Percentiles rank a stretch among this genome's conserved stretches.
Evolutionary conservation across 2,113 vertebrate genomes (phyloP).

Genomic region (Tragulus kanchil): DNA sequence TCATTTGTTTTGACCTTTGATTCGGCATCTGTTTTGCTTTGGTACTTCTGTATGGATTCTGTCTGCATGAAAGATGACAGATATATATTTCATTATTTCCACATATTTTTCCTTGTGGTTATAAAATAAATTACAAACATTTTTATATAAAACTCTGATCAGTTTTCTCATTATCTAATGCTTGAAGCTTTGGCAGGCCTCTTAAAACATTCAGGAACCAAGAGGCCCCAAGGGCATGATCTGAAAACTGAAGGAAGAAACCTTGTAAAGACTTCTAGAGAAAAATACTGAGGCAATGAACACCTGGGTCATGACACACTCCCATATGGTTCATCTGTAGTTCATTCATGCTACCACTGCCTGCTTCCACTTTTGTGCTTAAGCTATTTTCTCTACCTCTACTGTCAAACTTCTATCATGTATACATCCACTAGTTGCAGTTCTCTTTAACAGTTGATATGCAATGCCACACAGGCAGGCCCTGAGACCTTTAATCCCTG

Average conservation of each 20-base stretch:
- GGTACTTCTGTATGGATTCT: not conserved
- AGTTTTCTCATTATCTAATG: constrained; percentile 41
- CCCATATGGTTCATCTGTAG: not conserved
- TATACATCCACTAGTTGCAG: not conserved
- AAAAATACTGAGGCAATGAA: not conserved
- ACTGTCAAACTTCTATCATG: not conserved
- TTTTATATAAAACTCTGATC: not conserved
- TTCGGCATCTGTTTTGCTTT: constrained; percentile 20
- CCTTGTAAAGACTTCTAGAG: not conserved
- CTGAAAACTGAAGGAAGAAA: constrained; percentile 43
- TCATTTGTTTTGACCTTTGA: not conserved
- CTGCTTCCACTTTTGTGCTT: not conserved
- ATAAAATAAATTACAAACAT: constrained; percentile 53
- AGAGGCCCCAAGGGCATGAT: not conserved
- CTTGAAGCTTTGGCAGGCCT: not conserved
- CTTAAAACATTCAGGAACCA: not conserved
- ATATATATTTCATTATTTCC: constrained; percentile 20
- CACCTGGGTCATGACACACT: not conserved
- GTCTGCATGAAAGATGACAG: constrained; percentile 25
- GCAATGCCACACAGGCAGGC: not conserved
- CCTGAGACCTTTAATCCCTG: not conserved
- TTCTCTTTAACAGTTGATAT: not conserved
- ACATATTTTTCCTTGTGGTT: not conserved
- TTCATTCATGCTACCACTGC: not conserved
- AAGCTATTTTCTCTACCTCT: not conserved